Evolutionary conservation across 2,888 invertebrate genomes (phyloP).

Genomic region (Drosophila paranaensis): DNA sequence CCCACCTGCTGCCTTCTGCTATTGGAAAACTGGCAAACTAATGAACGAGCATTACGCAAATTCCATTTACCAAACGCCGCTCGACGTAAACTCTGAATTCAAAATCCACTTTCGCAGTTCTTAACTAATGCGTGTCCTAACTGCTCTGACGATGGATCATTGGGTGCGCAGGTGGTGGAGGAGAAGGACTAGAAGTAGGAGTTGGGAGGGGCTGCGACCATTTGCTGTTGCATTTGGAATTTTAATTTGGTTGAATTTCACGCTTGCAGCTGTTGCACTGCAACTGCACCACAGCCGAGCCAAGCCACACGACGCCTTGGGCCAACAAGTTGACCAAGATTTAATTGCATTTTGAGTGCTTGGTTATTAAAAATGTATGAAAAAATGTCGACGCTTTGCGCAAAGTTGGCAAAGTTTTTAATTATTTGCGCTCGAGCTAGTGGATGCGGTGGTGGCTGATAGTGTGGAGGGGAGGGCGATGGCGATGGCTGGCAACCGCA

Average conservation of each 20-base stretch:
- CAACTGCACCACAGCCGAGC: conserved; percentile 14
- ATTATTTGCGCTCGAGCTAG: conserved; percentile 62
- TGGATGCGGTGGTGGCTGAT: not conserved
- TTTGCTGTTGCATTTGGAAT: conserved; percentile 63
- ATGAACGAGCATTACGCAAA: conserved; percentile 62
- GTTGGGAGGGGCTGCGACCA: not conserved
- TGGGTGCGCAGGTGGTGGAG: not conserved
- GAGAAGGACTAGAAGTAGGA: not conserved
- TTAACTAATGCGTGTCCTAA: conserved; percentile 47
- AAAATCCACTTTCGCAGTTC: conserved; percentile 36
- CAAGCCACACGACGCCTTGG: conserved; percentile 28
- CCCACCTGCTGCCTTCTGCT: conserved; percentile 16
- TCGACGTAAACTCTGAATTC: conserved; percentile 38
- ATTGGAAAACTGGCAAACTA: conserved; percentile 63
- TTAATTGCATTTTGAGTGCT: conserved; percentile 79
- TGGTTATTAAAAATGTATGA: conserved; percentile 73
- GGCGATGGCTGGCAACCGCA: conserved; percentile 48
- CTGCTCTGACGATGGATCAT: conserved; percentile 19
- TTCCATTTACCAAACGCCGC: conserved; percentile 55
- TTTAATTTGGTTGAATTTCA: conserved; percentile 73
- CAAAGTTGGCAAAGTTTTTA: conserved; percentile 69
- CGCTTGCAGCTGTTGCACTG: conserved; percentile 48
- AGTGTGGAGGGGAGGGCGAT: not conserved
- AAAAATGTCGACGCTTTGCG: conserved; percentile 30
- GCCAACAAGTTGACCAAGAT: conserved; percentile 78